phyloP scores from a whole-genome alignment of 2,113 vertebrate species.

The Azemiops feae region DNA sequence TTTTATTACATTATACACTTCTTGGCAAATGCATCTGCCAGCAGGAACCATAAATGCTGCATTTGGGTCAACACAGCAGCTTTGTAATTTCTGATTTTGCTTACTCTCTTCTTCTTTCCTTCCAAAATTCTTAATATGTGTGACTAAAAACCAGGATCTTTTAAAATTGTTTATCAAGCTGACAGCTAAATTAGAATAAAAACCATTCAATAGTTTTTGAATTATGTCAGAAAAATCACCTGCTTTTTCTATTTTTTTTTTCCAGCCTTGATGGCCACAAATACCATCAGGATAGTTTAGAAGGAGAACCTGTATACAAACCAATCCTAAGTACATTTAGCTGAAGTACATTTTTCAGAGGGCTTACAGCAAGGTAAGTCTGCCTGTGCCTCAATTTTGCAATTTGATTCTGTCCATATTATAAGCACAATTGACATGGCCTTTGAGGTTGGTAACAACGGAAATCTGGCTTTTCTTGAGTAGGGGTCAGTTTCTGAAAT shows the following conservation, averaged over 20 bases:
- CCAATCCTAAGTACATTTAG: neutral
- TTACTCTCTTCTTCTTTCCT: constrained; percentile 44
- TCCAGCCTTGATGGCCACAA: constrained; percentile 25
- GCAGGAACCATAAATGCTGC: constrained; percentile 73
- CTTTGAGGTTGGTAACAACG: neutral
- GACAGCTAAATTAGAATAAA: constrained; percentile 59
- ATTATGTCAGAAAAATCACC: constrained; percentile 54
- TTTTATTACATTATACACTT: constrained; percentile 80
- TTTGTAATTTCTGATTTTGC: constrained; percentile 57
- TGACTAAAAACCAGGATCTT: constrained; percentile 39
- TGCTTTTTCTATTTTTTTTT: constrained; percentile 28
- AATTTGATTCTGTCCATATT: neutral
- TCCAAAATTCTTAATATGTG: constrained; percentile 59
- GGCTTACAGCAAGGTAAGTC: neutral
- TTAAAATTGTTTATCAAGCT: constrained; percentile 66
- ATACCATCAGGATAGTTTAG: constrained; percentile 15
- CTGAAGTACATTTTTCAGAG: neutral
- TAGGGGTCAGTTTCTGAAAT: constrained; percentile 14
- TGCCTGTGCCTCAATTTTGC: neutral
- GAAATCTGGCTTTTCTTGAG: neutral
- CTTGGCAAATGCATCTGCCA: constrained; percentile 75
- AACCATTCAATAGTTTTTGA: constrained; percentile 34
- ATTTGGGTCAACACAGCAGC: constrained; percentile 60
- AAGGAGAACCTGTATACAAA: constrained; percentile 16
- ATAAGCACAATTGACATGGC: neutral